Conservation (phyloP, 2,888 invertebrate species). For the Petrolisthes cinctipes region DNA sequence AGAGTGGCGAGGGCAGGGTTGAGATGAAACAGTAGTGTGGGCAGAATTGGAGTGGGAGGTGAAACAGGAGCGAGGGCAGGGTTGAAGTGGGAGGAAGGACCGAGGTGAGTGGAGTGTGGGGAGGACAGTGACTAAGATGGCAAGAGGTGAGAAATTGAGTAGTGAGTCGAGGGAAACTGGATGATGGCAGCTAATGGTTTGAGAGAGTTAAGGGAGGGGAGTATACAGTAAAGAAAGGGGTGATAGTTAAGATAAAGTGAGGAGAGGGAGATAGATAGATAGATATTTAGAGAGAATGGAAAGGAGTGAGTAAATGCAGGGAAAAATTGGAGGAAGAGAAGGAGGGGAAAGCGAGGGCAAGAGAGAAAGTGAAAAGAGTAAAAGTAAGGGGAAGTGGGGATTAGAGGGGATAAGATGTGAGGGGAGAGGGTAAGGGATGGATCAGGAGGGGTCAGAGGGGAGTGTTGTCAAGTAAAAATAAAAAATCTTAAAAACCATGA, state of each 20-base stretch:
- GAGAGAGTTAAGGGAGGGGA: neutral
- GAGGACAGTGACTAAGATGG: neutral
- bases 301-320: neutral
- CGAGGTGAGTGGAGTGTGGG: neutral
- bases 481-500: neutral
- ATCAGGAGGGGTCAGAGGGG: neutral
- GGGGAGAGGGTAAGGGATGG: neutral
- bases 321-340: neutral
- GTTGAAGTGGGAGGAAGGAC: neutral
- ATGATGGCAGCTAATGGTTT: neutral
- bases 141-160: neutral
- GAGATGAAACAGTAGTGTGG: neutral
- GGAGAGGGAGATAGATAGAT: neutral
- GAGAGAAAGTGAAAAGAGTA: neutral
- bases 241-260: neutral
- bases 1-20: too few species aligned
- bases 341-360: neutral
- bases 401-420: neutral
- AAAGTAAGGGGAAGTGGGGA: neutral
- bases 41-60: neutral
- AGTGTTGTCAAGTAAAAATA: neutral
- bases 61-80: neutral
- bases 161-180: neutral
- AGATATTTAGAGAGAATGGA: neutral
- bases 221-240: neutral